These are phyloP conservation scores for Ichneumoninae sp. DNA, from an alignment of 2,888 invertebrate genomes.

Conservation along the genomic window DNA sequence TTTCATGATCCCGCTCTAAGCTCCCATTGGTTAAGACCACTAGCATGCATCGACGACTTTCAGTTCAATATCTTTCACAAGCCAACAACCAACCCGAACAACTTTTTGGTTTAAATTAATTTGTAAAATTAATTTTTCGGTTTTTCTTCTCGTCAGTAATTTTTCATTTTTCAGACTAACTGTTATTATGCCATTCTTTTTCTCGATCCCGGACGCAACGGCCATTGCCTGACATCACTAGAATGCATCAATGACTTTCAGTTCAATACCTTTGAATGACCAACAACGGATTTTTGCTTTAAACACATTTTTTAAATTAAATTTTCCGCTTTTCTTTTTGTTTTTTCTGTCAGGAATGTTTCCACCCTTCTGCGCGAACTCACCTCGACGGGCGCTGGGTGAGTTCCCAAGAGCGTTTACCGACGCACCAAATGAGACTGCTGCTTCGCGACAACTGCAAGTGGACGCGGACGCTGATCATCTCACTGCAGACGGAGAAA, in stretches of 20 bases:
- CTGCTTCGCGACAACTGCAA: background rate
- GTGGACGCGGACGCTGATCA: conserved; percentile 12
- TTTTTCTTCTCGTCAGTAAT: background rate
- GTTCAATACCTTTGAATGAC: background rate
- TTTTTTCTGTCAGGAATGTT: background rate
- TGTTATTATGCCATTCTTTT: too few species aligned
- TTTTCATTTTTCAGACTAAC: background rate
- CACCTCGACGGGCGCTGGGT: background rate
- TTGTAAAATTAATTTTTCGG: background rate
- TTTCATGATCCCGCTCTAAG: background rate
- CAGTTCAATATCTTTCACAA: too few species aligned
- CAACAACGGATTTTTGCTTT: background rate
- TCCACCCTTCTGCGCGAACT: background rate
- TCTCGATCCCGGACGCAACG: too few species aligned
- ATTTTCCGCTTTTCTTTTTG: background rate
- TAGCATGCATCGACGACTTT: too few species aligned
- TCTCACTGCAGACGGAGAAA: conserved; percentile 8
- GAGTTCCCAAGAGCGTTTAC: conserved; percentile 34
- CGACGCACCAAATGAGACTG: conserved; percentile 47
- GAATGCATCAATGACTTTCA: too few species aligned
- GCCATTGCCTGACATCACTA: too few species aligned
- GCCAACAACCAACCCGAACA: too few species aligned
- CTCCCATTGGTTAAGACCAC: too few species aligned
- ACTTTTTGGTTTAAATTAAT: too few species aligned
- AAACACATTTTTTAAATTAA: background rate